Evolutionary conservation across 2,797 vertebrate genomes (phyloP), one percentile per base, ranked within the genome.

Genomic region (Catamblyrhynchus diadema): DNA sequence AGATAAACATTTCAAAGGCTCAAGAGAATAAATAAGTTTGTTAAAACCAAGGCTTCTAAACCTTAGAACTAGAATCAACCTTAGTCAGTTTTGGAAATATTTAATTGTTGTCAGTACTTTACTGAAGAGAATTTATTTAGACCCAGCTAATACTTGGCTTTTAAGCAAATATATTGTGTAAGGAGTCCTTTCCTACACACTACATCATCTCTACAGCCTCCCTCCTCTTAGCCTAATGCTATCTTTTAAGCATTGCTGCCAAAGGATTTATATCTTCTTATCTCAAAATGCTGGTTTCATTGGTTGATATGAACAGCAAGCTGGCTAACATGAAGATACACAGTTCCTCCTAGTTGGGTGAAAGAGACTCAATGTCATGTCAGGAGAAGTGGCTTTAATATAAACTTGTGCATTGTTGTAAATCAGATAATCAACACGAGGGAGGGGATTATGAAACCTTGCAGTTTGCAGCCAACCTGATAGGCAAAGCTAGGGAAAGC

Each of bases 261-360:
- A 14, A 20, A 81, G 42, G 6, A 57, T 75, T 79, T 75, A 19
- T 56, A 9, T 35, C 57, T 45, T 35, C 57, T 42, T 65, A 35
- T 48, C 35, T 77, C 47, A 53, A 33, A 81, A 61, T 35, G 5
- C 47, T 42, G 45, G 4, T 86, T 84, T 45, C 10, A 5, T 23
- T 24, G 8, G 6, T 32, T 79, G 27, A 33, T 24, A 25, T 12
- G 13, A 80, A 14, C 44, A 77, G 22, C 35, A 59, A 48, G 18
- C 14, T 14, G 8, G 8, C 33, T 59, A 1, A 17, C n/a, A 15
- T 0, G 1, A 77, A 59, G 39, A 32, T 10, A 25, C 0, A 4
- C 12, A 37, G 0, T 10, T 88, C 51, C 22, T 74, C 45, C 39
- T 41, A 17, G 32, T 8, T 62, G 23, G 5, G 19, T 59, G 33